These are phyloP conservation scores for Oasisia sp. DNA, from an alignment of 2,888 invertebrate genomes.

Conservation along the genomic window DNA sequence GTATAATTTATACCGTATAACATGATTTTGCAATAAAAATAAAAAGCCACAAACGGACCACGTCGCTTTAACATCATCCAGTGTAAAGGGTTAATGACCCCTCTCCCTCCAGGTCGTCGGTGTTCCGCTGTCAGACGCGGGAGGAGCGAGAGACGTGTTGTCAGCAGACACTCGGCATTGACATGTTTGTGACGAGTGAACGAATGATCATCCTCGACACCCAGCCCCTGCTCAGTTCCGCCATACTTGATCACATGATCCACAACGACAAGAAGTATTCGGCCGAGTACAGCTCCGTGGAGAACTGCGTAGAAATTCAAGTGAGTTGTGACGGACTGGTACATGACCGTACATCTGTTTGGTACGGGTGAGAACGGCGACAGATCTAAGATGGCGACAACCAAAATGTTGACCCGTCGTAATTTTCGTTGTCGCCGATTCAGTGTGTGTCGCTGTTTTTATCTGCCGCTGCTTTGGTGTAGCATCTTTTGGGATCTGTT, in stretches of 20 bases:
- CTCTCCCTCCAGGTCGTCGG: slow-evolving; percentile 8
- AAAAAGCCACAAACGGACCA: too few species aligned
- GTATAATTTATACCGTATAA: too few species aligned
- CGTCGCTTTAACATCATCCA: too few species aligned
- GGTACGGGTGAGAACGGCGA: too few species aligned
- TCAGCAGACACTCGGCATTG: slow-evolving; percentile 79
- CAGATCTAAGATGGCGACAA: too few species aligned
- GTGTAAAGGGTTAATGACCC: not conserved
- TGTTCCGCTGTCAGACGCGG: slow-evolving; percentile 71
- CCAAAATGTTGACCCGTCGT: too few species aligned
- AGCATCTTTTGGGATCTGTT: too few species aligned
- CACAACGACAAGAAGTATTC: slow-evolving; percentile 62
- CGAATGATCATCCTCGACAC: slow-evolving; percentile 78
- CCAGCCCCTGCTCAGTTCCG: slow-evolving; percentile 76
- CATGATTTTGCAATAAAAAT: too few species aligned
- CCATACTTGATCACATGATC: slow-evolving; percentile 75
- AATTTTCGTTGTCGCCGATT: too few species aligned
- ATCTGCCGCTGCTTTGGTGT: too few species aligned
- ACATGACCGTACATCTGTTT: not conserved
- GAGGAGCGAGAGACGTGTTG: slow-evolving; percentile 76
- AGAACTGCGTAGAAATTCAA: slow-evolving; percentile 82
- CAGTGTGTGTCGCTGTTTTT: too few species aligned
- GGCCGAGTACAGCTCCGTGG: slow-evolving; percentile 81
- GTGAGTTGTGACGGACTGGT: slow-evolving; percentile 37
- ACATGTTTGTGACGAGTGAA: slow-evolving; percentile 79